Evolutionary conservation across 2,888 invertebrate genomes (phyloP).

Genomic region (Biston stratarius): DNA sequence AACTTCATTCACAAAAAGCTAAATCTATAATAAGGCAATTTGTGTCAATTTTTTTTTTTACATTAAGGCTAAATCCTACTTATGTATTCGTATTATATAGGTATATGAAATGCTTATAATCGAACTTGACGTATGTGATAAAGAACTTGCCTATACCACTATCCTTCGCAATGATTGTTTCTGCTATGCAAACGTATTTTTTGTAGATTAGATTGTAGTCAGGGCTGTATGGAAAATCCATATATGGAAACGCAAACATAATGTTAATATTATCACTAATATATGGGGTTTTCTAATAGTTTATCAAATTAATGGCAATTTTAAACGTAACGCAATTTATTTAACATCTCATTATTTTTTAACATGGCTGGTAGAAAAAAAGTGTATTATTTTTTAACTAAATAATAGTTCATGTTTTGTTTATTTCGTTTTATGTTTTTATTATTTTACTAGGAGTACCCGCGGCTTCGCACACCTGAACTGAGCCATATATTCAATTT

Average conservation of each 20-base stretch:
- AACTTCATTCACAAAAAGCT: too few species aligned
- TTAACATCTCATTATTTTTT: conserved; percentile 16
- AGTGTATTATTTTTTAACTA: neutral
- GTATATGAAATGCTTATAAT: too few species aligned
- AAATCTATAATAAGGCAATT: too few species aligned
- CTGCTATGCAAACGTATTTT: neutral
- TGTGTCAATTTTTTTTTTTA: too few species aligned
- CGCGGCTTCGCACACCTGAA: too few species aligned
- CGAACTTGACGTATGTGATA: too few species aligned
- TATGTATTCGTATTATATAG: too few species aligned
- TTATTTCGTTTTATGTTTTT: too few species aligned
- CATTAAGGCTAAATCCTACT: too few species aligned
- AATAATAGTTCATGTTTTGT: neutral
- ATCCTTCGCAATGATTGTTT: neutral
- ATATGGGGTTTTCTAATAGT: neutral
- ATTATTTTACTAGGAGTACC: too few species aligned
- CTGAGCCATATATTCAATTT: too few species aligned
- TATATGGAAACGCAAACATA: conserved; percentile 9
- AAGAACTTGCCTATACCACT: neutral
- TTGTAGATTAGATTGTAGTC: neutral
- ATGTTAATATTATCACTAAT: conserved; percentile 14
- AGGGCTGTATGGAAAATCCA: conserved; percentile 9
- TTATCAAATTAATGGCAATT: conserved; percentile 8
- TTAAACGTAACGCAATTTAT: conserved; percentile 8
- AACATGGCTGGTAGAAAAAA: neutral